phyloP scores from a whole-genome alignment of 2,888 invertebrate species.

The Adelphocoris suturalis region DNA sequence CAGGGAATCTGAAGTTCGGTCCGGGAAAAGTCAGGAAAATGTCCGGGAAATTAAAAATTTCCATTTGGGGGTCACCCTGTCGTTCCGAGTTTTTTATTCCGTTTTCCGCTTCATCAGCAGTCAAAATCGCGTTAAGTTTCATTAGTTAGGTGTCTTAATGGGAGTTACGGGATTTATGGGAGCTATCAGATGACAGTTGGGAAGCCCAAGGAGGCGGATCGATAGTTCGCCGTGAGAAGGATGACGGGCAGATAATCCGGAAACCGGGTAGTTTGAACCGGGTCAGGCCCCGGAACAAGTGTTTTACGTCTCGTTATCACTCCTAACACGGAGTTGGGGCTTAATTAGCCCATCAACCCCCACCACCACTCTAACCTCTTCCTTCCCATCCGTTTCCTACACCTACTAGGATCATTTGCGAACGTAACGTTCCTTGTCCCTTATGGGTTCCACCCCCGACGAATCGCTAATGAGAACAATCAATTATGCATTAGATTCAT shows the following conservation, averaged over 20 bases:
- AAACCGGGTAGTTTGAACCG: constrained; percentile 2
- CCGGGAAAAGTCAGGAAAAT: too few relatives aligned
- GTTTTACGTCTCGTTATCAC: constrained; percentile 39
- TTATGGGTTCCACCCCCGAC: background rate
- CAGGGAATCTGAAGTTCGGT: too few relatives aligned
- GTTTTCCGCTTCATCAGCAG: too few relatives aligned
- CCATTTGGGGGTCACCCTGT: too few relatives aligned
- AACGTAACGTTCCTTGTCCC: background rate
- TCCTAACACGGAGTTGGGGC: constrained; percentile 33
- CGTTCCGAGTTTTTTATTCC: too few relatives aligned
- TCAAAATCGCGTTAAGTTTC: too few relatives aligned
- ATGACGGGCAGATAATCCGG: constrained; percentile 32
- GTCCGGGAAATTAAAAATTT: too few relatives aligned
- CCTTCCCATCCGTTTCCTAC: constrained; percentile 17
- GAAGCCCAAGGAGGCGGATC: background rate
- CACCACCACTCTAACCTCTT: background rate
- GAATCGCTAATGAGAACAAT: constrained; percentile 36
- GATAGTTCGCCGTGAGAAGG: background rate
- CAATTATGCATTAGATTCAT: constrained; percentile 28
- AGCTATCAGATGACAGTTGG: constrained; percentile 22
- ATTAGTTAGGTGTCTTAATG: background rate
- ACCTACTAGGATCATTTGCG: constrained; percentile 4
- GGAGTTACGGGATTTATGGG: background rate
- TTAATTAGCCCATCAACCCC: constrained; percentile 35
- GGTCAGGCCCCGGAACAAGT: constrained; percentile 22